Conservation (phyloP, 2,888 invertebrate genomes). For the Dynastes tityus region DNA sequence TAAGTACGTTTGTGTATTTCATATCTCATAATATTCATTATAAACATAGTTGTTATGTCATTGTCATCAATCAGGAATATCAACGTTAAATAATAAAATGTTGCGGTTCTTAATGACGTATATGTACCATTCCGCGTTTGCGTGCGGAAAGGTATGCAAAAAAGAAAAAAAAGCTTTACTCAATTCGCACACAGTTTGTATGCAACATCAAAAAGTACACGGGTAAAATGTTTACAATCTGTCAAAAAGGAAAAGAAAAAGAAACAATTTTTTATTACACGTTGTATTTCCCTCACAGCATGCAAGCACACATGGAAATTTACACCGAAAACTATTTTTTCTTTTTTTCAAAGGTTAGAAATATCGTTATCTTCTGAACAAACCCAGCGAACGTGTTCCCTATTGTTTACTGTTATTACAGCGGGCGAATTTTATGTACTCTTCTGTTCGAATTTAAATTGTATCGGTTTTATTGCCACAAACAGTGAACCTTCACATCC, state of each 20-base stretch:
- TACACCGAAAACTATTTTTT: conserved; percentile 10
- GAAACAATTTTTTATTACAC: background rate
- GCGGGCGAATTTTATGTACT: conserved; percentile 43
- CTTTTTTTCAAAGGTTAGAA: conserved; percentile 8
- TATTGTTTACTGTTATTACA: conserved; percentile 36
- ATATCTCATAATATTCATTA: no score
- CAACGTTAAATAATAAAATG: no score
- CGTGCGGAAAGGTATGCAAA: no score
- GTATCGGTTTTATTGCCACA: conserved; percentile 42
- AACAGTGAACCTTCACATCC: conserved; percentile 36
- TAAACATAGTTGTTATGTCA: no score
- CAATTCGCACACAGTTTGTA: background rate
- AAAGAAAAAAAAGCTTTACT: no score
- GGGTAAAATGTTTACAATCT: no score
- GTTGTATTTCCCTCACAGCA: background rate
- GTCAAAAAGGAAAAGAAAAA: background rate
- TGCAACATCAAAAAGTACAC: background rate
- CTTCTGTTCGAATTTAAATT: conserved; percentile 48
- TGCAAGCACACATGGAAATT: background rate
- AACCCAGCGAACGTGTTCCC: conserved; percentile 13
- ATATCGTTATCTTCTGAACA: conserved; percentile 18
- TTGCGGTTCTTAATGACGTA: no score
- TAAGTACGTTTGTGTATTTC: no score
- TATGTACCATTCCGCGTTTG: no score
- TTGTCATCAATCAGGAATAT: no score